phyloP scores from a whole-genome alignment of 2,888 invertebrate genomes.

The Galerucella nymphaeae region DNA sequence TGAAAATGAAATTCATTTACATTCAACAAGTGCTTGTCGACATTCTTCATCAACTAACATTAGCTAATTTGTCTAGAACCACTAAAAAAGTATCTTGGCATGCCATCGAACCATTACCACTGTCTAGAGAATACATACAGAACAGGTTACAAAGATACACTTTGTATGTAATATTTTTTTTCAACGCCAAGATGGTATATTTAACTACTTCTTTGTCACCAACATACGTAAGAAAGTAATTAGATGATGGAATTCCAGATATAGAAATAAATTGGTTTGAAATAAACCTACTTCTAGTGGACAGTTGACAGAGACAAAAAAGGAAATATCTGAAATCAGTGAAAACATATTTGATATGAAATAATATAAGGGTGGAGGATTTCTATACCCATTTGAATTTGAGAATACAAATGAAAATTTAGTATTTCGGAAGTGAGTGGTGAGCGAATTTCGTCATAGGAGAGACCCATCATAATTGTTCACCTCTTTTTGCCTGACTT shows the following conservation, averaged over 20 bases:
- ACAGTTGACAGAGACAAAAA: too few relatives aligned
- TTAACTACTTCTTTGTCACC: background rate
- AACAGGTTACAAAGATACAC: background rate
- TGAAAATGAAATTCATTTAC: constrained; percentile 30
- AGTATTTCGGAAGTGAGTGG: too few relatives aligned
- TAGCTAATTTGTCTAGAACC: constrained; percentile 43
- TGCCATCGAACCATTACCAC: constrained; percentile 43
- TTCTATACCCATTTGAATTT: too few relatives aligned
- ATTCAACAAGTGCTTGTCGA: constrained; percentile 31
- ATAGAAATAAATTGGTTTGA: background rate
- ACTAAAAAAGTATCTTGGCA: constrained; percentile 32
- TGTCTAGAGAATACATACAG: constrained; percentile 23
- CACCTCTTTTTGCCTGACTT: too few relatives aligned
- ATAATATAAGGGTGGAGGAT: too few relatives aligned
- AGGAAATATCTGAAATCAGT: too few relatives aligned
- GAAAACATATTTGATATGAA: too few relatives aligned
- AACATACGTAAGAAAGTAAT: background rate
- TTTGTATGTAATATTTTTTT: constrained; percentile 5
- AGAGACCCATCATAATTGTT: too few relatives aligned
- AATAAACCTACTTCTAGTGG: background rate
- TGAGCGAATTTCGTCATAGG: too few relatives aligned
- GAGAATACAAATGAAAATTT: too few relatives aligned
- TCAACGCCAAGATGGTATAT: background rate
- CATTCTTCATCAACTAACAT: constrained; percentile 36
- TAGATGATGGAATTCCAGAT: background rate